phyloP scores from a whole-genome alignment of 2,113 vertebrate genomes.

The Anas platyrhynchos region DNA sequence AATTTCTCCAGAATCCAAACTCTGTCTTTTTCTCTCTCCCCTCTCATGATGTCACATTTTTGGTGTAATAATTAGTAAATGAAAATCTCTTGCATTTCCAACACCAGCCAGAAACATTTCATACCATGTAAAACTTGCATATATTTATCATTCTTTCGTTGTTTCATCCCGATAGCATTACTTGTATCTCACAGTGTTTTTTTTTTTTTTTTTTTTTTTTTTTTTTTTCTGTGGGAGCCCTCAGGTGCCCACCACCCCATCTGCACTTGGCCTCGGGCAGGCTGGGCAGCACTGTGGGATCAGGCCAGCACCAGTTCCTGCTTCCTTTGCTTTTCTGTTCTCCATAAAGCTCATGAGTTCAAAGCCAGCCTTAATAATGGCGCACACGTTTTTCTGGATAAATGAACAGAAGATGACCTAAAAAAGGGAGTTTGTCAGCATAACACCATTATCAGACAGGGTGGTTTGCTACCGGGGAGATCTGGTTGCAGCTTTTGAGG shows the following conservation, averaged over 20 bases:
- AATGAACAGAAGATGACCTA: background rate
- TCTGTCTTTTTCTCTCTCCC: background rate
- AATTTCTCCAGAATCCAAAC: background rate
- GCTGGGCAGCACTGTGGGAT: accelerated
- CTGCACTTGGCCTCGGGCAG: background rate
- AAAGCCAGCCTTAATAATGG: background rate
- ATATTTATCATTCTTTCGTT: background rate
- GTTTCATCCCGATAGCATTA: background rate
- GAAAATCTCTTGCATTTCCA: background rate
- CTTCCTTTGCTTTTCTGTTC: background rate
- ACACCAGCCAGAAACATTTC: background rate
- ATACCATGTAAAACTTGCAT: background rate
- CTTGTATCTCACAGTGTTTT: background rate
- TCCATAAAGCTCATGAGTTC: background rate
- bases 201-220: background rate
- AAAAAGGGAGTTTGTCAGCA: background rate
- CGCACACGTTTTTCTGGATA: background rate
- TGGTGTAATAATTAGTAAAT: background rate
- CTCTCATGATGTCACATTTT: background rate
- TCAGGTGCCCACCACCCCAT: background rate
- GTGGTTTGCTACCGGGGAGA: background rate
- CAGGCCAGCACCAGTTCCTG: background rate
- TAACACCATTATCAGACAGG: background rate
- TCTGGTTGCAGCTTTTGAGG: background rate
- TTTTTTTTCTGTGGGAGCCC: background rate